Evolutionary conservation across 2,888 invertebrate genomes (phyloP), one percentile per base, ranked within the genome.

Genomic region (Willowsia nigromaculata): DNA sequence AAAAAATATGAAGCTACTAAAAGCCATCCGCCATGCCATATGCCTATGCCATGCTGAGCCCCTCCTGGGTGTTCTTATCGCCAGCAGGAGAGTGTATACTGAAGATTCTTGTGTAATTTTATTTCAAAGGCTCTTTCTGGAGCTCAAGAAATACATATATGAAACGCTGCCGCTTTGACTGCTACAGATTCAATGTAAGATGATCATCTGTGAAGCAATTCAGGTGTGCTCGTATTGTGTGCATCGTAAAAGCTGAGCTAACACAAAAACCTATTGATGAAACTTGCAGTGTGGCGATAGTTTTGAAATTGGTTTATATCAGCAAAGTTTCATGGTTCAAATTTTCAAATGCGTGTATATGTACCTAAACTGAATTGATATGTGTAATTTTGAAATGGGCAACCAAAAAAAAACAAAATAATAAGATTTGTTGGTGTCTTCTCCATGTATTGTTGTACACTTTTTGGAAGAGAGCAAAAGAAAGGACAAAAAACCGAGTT

Each of bases 11-110:
- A 50, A 76, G 47, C 47, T 30, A 25, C 50, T 71, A 76, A 30
- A 50, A 43, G 40, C 30, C 30, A 30, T 43, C 71, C 11, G 43
- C 43, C 40, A 43, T 74, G 50, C 74, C 74, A 74, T 71, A 68
- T 71, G 68, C 27, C 71, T n/a, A 43, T 74, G 40, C 13, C n/a
- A 53, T n/a, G n/a, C 40, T n/a, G n/a, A n/a, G n/a, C n/a, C n/a
- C n/a, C n/a, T 40, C 22, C 27, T 76, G 76, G 76, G 76, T 76
- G 76, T 76, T 76, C 76, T 33, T 50, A 27, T 15, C 53, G 50
- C 53, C 76, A 33, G 33, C 76, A 50, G 50, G 50, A n/a, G n/a
- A n/a, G 71, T 56, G 56, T n/a, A 18, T 11, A 9, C 9, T 9
- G 1, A 65, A 33, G 18, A 25, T 68, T 25, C 15, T 11, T 74